Evolutionary conservation across 2,888 invertebrate species (phyloP).

Genomic region (Hydroisotoma schaefferi): DNA sequence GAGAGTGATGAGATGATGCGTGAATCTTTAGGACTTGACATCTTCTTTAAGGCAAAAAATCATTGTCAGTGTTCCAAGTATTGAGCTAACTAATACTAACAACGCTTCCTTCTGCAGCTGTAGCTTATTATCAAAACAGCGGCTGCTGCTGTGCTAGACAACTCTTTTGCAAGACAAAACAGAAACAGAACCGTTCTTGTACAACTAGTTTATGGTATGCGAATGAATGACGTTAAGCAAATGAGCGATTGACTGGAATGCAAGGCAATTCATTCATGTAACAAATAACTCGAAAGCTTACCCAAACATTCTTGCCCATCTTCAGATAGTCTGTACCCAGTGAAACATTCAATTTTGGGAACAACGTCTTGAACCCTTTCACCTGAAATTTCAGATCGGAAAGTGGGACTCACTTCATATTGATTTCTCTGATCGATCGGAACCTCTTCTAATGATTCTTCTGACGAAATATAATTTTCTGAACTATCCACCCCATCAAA

Average conservation of each 20-base stretch:
- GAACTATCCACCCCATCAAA: conserved; percentile 23
- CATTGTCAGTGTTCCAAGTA: conserved; percentile 26
- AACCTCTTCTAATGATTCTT: conserved; percentile 2
- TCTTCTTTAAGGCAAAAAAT: conserved; percentile 12
- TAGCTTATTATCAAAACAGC: conserved; percentile 20
- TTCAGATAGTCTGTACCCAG: conserved; percentile 42
- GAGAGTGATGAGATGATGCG: conserved; percentile 3
- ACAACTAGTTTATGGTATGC: not conserved
- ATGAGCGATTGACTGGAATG: conserved; percentile 6
- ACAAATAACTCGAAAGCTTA: conserved; percentile 17
- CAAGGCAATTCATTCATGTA: not conserved
- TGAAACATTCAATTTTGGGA: conserved; percentile 43
- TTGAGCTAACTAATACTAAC: no score
- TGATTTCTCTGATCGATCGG: conserved; percentile 11
- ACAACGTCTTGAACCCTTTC: conserved; percentile 12
- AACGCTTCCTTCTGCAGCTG: conserved; percentile 10
- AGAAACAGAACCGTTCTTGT: not conserved
- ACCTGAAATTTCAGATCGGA: conserved; percentile 3
- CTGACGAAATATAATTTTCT: conserved; percentile 24
- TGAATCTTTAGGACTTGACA: conserved; percentile 7
- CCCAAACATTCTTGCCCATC: conserved; percentile 46
- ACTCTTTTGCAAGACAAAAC: not conserved
- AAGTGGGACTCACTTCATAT: conserved; percentile 16
- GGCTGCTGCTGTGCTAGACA: not conserved
- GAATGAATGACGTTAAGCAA: conserved; percentile 2